Conservation (phyloP, 2,113 vertebrate species). For the Mohoua ochrocephala region DNA sequence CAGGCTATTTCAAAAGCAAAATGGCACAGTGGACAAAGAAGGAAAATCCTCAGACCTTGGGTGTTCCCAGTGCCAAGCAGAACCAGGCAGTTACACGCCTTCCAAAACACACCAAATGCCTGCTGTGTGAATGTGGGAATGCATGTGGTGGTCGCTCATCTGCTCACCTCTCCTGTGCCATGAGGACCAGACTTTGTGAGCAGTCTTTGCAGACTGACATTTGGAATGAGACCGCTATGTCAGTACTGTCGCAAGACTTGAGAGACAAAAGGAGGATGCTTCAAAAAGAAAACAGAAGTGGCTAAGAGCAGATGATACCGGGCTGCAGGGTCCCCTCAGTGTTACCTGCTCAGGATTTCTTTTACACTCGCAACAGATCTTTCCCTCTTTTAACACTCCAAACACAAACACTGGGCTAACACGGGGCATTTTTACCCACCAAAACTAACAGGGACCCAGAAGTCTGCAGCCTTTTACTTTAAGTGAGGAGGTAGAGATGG, state of each 20-base stretch:
- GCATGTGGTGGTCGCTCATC: background rate
- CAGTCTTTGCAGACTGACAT: background rate
- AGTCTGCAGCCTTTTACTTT: background rate
- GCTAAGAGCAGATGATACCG: background rate
- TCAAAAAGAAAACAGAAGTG: background rate
- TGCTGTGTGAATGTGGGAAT: background rate
- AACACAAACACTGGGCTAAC: background rate
- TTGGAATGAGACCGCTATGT: background rate
- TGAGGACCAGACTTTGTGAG: background rate
- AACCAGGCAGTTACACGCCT: background rate
- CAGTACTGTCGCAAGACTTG: background rate
- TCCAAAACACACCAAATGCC: background rate
- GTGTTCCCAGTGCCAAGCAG: background rate
- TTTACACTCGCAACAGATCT: background rate
- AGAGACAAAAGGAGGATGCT: background rate
- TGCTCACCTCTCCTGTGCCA: background rate
- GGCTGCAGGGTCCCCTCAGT: background rate
- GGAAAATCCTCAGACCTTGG: background rate
- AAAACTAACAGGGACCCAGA: background rate
- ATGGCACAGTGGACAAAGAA: background rate
- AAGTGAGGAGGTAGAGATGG: background rate
- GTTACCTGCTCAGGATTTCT: background rate
- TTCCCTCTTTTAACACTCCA: background rate
- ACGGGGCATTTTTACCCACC: background rate
- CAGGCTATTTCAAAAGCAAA: background rate